Evolutionary conservation across 2,888 invertebrate genomes (phyloP).

Genomic region (Metellina segmentata): DNA sequence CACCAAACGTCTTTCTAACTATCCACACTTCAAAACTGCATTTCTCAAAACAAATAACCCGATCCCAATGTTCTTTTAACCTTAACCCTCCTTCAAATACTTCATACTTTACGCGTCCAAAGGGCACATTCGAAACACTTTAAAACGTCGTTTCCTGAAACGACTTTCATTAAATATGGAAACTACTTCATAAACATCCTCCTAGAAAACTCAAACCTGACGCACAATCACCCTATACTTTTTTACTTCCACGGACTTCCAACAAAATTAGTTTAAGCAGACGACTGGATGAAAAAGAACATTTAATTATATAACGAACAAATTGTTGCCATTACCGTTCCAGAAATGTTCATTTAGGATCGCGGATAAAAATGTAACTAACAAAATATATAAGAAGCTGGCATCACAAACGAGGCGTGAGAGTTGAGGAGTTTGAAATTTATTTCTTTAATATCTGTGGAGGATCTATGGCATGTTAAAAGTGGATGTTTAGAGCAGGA

Average conservation of each 20-base stretch:
- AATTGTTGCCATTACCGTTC: neutral
- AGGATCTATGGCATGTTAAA: neutral
- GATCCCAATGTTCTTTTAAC: neutral
- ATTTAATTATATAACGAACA: slow-evolving; percentile 1
- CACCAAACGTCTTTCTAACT: neutral
- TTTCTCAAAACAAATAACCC: neutral
- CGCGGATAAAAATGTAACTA: neutral
- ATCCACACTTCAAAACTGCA: neutral
- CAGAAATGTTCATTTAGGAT: neutral
- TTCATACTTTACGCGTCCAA: neutral
- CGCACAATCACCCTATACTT: neutral
- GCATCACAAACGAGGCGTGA: neutral
- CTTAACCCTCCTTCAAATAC: neutral
- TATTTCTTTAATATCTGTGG: neutral
- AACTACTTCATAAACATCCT: neutral
- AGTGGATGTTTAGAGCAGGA: neutral
- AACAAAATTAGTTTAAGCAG: neutral
- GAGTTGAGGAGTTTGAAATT: neutral
- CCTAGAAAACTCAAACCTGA: neutral
- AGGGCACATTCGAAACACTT: neutral
- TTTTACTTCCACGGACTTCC: neutral
- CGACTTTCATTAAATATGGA: neutral
- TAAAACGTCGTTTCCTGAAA: neutral
- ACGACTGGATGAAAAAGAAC: neutral
- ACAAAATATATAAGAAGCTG: neutral